Percentiles rank a stretch among this genome's conserved stretches.
phyloP scores from a whole-genome alignment of 2,888 invertebrate species.

The Shargacucullia verbasci region DNA sequence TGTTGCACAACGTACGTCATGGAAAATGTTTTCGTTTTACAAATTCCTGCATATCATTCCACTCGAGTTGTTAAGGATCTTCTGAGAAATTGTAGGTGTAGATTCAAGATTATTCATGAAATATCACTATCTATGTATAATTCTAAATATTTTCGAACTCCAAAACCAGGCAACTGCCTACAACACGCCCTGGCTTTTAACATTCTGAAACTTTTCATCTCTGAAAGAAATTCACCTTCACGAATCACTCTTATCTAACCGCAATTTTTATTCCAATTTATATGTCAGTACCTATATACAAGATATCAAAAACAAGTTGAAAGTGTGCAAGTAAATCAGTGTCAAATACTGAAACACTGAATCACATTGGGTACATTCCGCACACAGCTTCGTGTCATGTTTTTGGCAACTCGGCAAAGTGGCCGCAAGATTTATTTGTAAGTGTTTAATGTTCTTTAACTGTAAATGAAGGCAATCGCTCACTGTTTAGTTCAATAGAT shows the following conservation, averaged over 20 bases:
- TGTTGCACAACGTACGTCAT: conserved; percentile 41
- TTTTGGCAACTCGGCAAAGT: conserved; percentile 49
- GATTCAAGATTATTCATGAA: too few species aligned
- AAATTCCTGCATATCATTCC: conserved; percentile 28
- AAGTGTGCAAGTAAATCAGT: conserved; percentile 46
- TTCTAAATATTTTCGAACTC: too few species aligned
- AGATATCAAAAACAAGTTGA: conserved; percentile 33
- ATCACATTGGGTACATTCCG: conserved; percentile 36
- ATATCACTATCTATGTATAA: too few species aligned
- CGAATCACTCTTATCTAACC: neutral
- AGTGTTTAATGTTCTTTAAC: conserved; percentile 37
- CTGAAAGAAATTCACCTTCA: too few species aligned
- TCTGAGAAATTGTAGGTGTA: neutral
- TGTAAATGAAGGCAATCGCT: conserved; percentile 26
- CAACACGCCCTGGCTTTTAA: too few species aligned
- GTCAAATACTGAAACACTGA: conserved; percentile 43
- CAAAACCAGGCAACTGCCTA: too few species aligned
- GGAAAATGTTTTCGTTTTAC: conserved; percentile 35
- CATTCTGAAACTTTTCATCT: too few species aligned
- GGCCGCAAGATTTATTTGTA: conserved; percentile 33
- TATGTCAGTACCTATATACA: conserved; percentile 1
- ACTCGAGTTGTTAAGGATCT: conserved; percentile 3
- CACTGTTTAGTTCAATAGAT: conserved; percentile 26
- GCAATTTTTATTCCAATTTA: too few species aligned
- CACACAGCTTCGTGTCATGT: conserved; percentile 37